These are phyloP conservation scores for Nomada fabriciana DNA, from an alignment of 2,888 invertebrate species.

Conservation along the genomic window DNA sequence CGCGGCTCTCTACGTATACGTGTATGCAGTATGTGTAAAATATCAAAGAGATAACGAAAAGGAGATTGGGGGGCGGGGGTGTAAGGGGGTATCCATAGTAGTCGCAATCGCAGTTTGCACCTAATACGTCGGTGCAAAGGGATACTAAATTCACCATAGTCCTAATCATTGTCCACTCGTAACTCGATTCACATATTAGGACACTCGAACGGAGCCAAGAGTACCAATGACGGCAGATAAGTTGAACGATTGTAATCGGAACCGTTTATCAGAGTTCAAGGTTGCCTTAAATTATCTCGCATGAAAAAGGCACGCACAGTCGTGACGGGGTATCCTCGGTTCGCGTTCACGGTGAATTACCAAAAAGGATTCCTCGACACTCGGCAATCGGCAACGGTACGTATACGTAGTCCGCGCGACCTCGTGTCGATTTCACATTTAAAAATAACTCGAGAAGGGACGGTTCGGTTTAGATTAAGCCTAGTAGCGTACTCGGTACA, in stretches of 20 bases:
- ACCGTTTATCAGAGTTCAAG: slow-evolving; percentile 40
- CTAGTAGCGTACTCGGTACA: background rate
- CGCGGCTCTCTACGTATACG: no score
- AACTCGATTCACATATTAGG: no score
- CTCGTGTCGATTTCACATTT: slow-evolving; percentile 23
- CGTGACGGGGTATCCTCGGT: background rate
- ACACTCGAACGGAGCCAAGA: no score
- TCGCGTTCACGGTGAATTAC: background rate
- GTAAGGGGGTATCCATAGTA: no score
- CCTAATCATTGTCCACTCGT: no score
- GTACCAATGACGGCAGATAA: background rate
- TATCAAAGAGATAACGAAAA: no score
- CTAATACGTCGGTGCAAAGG: no score
- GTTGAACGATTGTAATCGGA: slow-evolving; percentile 6
- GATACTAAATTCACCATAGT: no score
- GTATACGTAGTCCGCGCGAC: background rate
- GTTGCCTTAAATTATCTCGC: slow-evolving; percentile 23
- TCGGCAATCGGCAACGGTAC: background rate
- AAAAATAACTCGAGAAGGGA: slow-evolving; percentile 6
- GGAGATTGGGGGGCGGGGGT: no score
- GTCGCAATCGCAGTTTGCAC: no score
- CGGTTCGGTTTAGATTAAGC: background rate
- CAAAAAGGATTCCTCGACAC: slow-evolving; percentile 2
- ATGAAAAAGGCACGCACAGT: slow-evolving; percentile 7
- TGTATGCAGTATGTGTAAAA: no score